Base-by-base conservation (phyloP, 2,113 vertebrate genomes). In the Platichthys stellatus region DNA sequence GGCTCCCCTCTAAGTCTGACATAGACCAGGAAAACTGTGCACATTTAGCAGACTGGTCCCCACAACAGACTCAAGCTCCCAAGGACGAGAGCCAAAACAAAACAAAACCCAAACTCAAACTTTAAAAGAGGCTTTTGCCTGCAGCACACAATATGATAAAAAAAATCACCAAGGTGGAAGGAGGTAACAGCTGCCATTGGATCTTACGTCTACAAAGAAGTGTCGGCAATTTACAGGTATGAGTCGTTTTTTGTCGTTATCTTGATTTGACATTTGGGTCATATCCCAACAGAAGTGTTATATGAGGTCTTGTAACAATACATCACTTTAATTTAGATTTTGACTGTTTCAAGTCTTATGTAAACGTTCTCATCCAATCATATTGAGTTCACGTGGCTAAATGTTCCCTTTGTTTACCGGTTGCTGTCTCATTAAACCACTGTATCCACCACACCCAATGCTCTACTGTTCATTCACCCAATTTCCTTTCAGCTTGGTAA, bases 361-460 rank as follows among this genome's bases (percentile, higher is more conserved):
- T 17, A 49, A 53, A 60, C 6, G 3, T 24, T 35, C 20, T 40
- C 45, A 68, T 56, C 61, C 54, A 51, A 21, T 77, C 51, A 20
- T 45, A 35, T 60, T 26, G 56, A 60, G 21, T 67, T 64, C 47
- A 77, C 80, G 47, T 57, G 63, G 49, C 61, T 3, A 74, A 61
- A 75, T 72, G 43, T 71, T 76, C 26, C 82, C 53, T 70, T 68
- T 87, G 64, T 68, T 38, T 59, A 8, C 63, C 51, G 66, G 38
- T 65, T 85, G 76, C 60, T 61, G 17, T 68, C 72, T 81, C 68
- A 78, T 66, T 80, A 87, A 76, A 81, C 74, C 61, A 77, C 87
- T 69, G 78, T 26, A 66, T 78, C 80, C 76, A 80, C 92, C 88
- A 81, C 91, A 89, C 91, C 91, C 89, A 88, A 49, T 54, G 47